Evolutionary conservation across 2,888 invertebrate genomes (phyloP).

Genomic region (Lagria hirta): DNA sequence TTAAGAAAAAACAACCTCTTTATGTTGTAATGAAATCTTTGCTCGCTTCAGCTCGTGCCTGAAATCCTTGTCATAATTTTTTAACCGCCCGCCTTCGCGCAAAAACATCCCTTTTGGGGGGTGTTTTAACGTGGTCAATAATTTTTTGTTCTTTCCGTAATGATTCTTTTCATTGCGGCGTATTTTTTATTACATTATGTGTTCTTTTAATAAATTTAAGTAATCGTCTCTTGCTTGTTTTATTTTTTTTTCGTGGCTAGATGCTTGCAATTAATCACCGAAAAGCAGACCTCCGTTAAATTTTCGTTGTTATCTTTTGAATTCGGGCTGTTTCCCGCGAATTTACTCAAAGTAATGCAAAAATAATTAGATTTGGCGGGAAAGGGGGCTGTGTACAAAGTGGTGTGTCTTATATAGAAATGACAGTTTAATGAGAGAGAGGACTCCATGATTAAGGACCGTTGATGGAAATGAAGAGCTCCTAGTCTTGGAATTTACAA

Average conservation of each 20-base stretch:
- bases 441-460: constrained; percentile 25
- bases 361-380: constrained; percentile 37
- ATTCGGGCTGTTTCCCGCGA: constrained; percentile 27
- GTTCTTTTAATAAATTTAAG: constrained; percentile 21
- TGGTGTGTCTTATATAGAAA: constrained; percentile 24
- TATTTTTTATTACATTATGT: constrained; percentile 4
- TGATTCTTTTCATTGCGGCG: constrained; percentile 11
- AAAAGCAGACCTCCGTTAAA: constrained; percentile 18
- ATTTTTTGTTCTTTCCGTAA: constrained; percentile 7
- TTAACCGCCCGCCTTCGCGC: constrained; percentile 4
- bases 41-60: no score
- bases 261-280: constrained; percentile 13
- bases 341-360: constrained; percentile 36
- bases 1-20: constrained; percentile 7
- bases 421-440: constrained; percentile 28
- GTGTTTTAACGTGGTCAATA: constrained; percentile 9
- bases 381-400: constrained; percentile 3
- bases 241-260: constrained; percentile 3
- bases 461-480: constrained; percentile 30
- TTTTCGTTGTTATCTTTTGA: constrained; percentile 19
- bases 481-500: constrained; percentile 36
- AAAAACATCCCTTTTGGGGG: constrained; percentile 2
- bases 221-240: constrained; percentile 16
- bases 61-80: constrained; percentile 17
- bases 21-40: constrained; percentile 7